Evolutionary conservation across 1,140 invertebrate species (phyloP), one percentile per base, ranked within the genome.

Genomic region (Drosophila orena): DNA sequence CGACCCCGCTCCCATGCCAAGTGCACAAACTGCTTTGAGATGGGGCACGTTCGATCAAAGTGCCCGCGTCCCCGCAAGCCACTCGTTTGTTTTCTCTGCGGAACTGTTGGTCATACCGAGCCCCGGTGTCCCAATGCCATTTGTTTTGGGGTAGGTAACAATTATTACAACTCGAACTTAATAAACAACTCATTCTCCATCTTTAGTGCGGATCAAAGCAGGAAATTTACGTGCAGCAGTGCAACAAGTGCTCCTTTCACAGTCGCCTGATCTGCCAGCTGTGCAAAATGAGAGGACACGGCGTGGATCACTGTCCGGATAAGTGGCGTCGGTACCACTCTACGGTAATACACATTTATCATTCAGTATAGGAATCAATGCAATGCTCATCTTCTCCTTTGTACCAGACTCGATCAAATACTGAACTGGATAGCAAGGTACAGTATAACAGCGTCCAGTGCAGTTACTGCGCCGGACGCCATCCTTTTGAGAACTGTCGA

Each of bases 291-390:
- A 58, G 76, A 24, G 95, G 95, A 3, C 95, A 96, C 79, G 90
- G 90, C 6, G 70, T 81, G n/a, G 91, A 93, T 2, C 86, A 93
- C 74, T 96, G 95, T 80, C 95, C 95, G 2, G 95, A 96, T 90
- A 91, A 94, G 38, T 96, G 95, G 95, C 93, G 95, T 49, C 93
- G 94, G 40, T 96, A 95, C 91, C 95, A 95, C 77, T 93, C 94
- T 50, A 96, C 95, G 50, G 95, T 95, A 93, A 94, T 90, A n/a
- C 14, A n/a, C n/a, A 53, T 1, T 46, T 38, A 42, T 22, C 24
- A 27, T 24, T 5, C 11, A 2, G 0, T 34, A 7, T 0, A 17
- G 15, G 2, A 62, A 15, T 5, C 17, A 35, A 22, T 44, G n/a
- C 22, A 34, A 61, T 1, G 1, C 3, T 30, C 1, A 38, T 12